Base-by-base conservation (phyloP, 2,888 invertebrate genomes). In the Apodemia zela region DNA sequence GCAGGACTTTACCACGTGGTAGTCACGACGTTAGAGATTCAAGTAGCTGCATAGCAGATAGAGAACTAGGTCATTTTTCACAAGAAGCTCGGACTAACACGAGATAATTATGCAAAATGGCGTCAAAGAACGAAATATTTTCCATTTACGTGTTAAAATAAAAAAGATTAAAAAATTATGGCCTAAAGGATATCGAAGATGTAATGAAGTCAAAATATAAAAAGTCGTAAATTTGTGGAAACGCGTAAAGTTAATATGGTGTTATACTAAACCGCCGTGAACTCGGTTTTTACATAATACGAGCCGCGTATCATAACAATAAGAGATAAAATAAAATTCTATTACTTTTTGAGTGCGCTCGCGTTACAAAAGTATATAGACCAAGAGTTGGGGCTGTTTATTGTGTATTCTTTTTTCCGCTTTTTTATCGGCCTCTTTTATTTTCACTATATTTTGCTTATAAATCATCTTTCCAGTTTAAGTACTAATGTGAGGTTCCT, bases 281-380 rank as follows among this genome's bases (percentile, higher is more conserved):
- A 13, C 54, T 54, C 54, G 54, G n/a, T 57, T 57, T 57, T 57
- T 57, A 57, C 29, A 57, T 57, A 57, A 57, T 57, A 57, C n/a
- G 54, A 57, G 29, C 21, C 25, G n/a, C 54, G 29, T 25, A 29
- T 57, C 54, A 38, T 61, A 61, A 61, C 51, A 61, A 61, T 61
- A 38, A 54, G 54, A 61, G 54, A 54, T 61, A 61, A 61, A 54
- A 61, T 54, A 51, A 51, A 61, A 51, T 61, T 61, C 29, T 54
- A 61, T 61, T 61, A 38, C 54, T n/a, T 54, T 61, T 61, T 54
- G 61, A 61, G 54, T 54, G 29, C n/a, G 54, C 54, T 57, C 54
- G 54, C 25, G 54, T 15, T 57, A 57, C 54, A 6, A 25, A 57
- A 15, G 25, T 21, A 6, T 15, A n/a, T 57, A 57, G 54, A 15